These are phyloP conservation scores for Pterostichus niger DNA, from an alignment of 2,888 invertebrate genomes.

Conservation along the genomic window DNA sequence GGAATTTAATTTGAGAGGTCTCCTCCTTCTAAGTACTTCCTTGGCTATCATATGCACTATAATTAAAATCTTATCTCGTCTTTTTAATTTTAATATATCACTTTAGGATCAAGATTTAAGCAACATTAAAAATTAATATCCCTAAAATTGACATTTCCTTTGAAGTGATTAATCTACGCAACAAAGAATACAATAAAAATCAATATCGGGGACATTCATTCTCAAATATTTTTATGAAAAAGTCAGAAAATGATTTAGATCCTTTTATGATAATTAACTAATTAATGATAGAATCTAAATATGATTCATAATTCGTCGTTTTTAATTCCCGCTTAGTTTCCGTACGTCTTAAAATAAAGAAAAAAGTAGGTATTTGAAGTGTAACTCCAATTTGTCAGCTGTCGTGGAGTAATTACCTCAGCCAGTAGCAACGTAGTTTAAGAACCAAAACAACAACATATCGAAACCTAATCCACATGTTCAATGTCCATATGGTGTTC, in stretches of 20 bases:
- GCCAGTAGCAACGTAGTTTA: constrained; percentile 18
- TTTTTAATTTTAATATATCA: no score
- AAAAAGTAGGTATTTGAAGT: background rate
- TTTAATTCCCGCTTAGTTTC: constrained; percentile 2
- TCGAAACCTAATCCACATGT: constrained; percentile 37
- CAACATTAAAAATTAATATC: no score
- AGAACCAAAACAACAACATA: constrained; percentile 38
- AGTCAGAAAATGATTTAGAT: background rate
- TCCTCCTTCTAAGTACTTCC: no score
- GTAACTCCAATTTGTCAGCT: constrained; percentile 41
- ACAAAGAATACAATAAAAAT: no score
- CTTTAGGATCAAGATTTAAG: no score
- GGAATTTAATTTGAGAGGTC: no score
- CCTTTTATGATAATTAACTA: background rate
- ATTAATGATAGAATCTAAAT: constrained; percentile 10
- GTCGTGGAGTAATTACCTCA: constrained; percentile 17
- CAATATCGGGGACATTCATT: no score
- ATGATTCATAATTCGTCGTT: background rate
- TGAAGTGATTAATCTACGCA: no score
- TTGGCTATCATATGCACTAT: no score
- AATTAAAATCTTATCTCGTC: no score
- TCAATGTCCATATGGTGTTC: constrained; percentile 46
- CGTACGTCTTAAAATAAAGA: background rate
- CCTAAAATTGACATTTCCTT: no score
- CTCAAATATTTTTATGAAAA: no score